phyloP scores from a whole-genome alignment of 2,797 vertebrate species.

The Schizopygopsis pylzovi region DNA sequence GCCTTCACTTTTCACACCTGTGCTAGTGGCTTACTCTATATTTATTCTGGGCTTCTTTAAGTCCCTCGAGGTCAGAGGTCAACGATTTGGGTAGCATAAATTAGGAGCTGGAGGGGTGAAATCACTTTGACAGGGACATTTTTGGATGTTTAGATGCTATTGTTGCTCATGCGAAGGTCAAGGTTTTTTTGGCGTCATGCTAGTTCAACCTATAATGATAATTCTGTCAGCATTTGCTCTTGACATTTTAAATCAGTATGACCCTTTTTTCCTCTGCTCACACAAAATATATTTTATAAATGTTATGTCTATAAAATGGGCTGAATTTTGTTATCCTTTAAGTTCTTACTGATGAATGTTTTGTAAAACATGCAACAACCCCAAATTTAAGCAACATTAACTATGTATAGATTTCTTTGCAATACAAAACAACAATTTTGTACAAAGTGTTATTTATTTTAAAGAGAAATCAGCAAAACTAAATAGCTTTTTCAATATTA shows the following conservation, averaged over 20 bases:
- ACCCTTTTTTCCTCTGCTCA: neutral
- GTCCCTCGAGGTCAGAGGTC: conserved; percentile 32
- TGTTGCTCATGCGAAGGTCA: conserved; percentile 26
- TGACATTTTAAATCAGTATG: neutral
- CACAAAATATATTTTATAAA: neutral
- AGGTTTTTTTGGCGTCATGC: neutral
- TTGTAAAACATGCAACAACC: neutral
- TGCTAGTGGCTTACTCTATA: conserved; percentile 38
- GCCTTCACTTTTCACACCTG: conserved; percentile 33
- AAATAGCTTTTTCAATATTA: neutral
- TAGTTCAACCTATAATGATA: neutral
- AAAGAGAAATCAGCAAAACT: neutral
- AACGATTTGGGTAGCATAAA: conserved; percentile 35
- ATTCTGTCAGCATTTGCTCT: neutral
- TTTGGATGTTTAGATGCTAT: conserved; percentile 8
- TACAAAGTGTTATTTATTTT: neutral
- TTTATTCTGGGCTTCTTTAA: conserved; percentile 47
- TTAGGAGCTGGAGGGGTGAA: conserved; percentile 16
- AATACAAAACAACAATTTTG: neutral
- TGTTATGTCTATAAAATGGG: neutral
- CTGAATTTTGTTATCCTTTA: neutral
- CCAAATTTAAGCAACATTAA: neutral
- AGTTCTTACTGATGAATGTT: neutral
- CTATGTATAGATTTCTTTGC: neutral
- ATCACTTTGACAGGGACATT: conserved; percentile 34